A percentile compares a stretch with the other conserved stretches of the same genome.
These are phyloP conservation scores for Tyto alba DNA, from an alignment of 2,113 vertebrate genomes.

Conservation along the genomic window DNA sequence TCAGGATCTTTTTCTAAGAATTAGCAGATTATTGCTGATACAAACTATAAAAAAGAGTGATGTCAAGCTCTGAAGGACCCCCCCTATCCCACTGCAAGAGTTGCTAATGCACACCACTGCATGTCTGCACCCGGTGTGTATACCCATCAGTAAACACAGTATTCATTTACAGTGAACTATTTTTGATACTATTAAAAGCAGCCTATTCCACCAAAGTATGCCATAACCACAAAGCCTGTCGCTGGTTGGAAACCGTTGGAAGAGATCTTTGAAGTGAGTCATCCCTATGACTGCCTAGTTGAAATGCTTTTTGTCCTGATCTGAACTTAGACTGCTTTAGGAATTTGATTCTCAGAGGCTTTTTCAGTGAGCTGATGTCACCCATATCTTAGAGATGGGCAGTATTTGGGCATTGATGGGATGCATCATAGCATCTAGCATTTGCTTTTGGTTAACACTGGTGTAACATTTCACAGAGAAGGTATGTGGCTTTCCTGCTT, in stretches of 20 bases:
- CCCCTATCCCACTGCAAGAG: not conserved
- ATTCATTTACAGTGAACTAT: not conserved
- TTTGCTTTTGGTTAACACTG: not conserved
- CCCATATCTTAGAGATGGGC: not conserved
- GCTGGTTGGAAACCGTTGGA: not conserved
- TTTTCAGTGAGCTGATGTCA: not conserved
- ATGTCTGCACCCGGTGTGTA: not conserved
- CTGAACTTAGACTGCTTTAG: not conserved
- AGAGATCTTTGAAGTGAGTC: not conserved
- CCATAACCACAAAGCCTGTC: not conserved
- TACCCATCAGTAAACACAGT: not conserved
- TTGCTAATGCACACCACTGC: not conserved
- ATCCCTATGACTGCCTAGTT: not conserved
- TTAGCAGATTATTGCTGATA: not conserved
- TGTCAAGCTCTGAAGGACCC: not conserved
- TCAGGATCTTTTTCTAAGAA: not conserved
- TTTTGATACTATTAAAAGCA: not conserved
- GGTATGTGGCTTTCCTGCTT: not conserved
- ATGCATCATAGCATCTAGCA: accelerated
- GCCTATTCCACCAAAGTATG: not conserved
- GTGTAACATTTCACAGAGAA: not conserved
- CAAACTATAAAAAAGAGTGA: not conserved
- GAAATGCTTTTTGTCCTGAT: not conserved
- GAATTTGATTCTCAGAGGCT: not conserved
- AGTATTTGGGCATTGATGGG: not conserved